Percentiles rank a stretch among this genome's conserved stretches.
Evolutionary conservation across 2,113 vertebrate genomes (phyloP).

Genomic region (Apus apus): DNA sequence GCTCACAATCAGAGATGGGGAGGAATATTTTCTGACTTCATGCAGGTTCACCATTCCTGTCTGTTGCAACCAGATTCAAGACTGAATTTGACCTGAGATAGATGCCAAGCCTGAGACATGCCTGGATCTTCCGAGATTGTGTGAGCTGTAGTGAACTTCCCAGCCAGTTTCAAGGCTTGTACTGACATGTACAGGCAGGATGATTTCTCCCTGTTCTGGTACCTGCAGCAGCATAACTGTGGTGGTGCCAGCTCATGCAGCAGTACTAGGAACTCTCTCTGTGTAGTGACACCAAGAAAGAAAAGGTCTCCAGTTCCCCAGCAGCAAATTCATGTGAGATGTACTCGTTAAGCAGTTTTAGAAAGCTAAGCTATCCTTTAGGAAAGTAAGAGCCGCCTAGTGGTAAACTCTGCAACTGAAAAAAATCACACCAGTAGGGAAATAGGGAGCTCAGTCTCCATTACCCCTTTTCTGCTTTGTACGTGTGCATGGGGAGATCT

Average conservation of each 20-base stretch:
- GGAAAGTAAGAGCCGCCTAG: not conserved
- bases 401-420: not conserved
- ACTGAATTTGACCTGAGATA: constrained; percentile 19
- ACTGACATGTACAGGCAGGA: not conserved
- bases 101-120: not conserved
- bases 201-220: not conserved
- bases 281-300: not conserved
- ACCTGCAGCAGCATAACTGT: not conserved
- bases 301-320: not conserved
- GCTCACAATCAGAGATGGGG: not conserved
- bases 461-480: not conserved
- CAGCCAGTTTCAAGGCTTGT: not conserved
- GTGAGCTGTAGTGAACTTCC: not conserved
- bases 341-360: not conserved
- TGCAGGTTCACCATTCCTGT: not conserved
- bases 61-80: constrained; percentile 18
- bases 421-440: not conserved
- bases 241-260: not conserved
- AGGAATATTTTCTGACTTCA: constrained; percentile 28
- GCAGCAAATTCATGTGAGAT: not conserved
- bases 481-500: not conserved
- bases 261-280: not conserved
- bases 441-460: not conserved
- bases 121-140: not conserved
- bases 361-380: not conserved